These are phyloP conservation scores for Trogon melanurus DNA, from an alignment of 2,113 vertebrate species.

Conservation along the genomic window DNA sequence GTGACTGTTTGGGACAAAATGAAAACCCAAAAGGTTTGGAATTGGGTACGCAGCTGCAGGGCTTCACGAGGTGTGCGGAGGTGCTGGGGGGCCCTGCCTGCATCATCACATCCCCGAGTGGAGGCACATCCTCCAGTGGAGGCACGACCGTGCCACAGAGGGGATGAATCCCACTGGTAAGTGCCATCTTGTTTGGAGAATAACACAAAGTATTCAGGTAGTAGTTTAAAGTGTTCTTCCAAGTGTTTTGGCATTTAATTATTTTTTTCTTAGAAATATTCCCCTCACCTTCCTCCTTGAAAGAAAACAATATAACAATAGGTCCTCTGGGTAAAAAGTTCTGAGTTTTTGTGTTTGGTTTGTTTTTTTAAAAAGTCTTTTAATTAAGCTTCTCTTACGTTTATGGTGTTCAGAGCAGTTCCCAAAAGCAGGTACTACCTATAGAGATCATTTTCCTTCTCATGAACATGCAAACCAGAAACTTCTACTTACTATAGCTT, in stretches of 20 bases:
- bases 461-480: not conserved
- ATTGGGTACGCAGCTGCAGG: not conserved
- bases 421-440: not conserved
- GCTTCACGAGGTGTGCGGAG: not conserved
- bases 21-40: not conserved
- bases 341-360: not conserved
- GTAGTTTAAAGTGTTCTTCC: not conserved
- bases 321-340: not conserved
- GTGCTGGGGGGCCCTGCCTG: not conserved
- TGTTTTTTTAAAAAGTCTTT: not conserved
- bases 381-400: not conserved
- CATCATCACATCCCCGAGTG: rapidly evolving
- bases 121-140: not conserved
- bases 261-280: not conserved
- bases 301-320: not conserved
- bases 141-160: not conserved
- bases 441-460: not conserved
- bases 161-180: not conserved
- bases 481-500: not conserved
- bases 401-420: not conserved
- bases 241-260: not conserved
- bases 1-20: not conserved
- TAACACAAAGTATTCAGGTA: not conserved
- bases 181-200: not conserved
- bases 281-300: rapidly evolving